A percentile compares a stretch with the other conserved stretches of the same genome.
These are phyloP conservation scores for Lagopus leucura DNA, from an alignment of 2,113 vertebrate genomes.

Conservation along the genomic window DNA sequence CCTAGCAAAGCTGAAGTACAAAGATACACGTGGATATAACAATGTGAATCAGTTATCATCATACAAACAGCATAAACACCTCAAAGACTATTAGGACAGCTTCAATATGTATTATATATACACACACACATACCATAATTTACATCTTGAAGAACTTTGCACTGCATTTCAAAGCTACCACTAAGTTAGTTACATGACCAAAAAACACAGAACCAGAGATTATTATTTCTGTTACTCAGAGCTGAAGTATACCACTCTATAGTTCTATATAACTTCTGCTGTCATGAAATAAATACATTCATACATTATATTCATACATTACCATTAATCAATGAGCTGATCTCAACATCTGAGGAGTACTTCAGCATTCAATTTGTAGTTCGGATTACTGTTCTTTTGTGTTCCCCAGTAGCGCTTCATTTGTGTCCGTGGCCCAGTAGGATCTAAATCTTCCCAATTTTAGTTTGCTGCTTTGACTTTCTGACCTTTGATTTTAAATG, in stretches of 20 bases:
- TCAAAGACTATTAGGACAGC: background rate
- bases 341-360: background rate
- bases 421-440: background rate
- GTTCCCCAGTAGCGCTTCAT: background rate
- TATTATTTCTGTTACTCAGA: background rate
- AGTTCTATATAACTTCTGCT: background rate
- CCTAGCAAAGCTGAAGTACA: background rate
- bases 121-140: background rate
- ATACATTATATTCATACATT: slow-evolving; percentile 37
- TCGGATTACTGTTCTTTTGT: background rate
- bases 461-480: slow-evolving; percentile 16
- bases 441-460: background rate
- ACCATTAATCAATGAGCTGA: slow-evolving; percentile 15
- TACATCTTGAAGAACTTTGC: background rate
- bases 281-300: background rate
- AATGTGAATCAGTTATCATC: background rate
- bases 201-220: background rate
- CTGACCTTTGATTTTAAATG: slow-evolving; percentile 51
- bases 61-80: background rate
- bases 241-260: background rate
- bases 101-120: background rate
- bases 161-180: background rate
- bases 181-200: background rate
- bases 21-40: background rate
- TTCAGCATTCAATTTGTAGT: background rate